phyloP scores from a whole-genome alignment of 2,888 invertebrate species.

The Folsomia manolachei region DNA sequence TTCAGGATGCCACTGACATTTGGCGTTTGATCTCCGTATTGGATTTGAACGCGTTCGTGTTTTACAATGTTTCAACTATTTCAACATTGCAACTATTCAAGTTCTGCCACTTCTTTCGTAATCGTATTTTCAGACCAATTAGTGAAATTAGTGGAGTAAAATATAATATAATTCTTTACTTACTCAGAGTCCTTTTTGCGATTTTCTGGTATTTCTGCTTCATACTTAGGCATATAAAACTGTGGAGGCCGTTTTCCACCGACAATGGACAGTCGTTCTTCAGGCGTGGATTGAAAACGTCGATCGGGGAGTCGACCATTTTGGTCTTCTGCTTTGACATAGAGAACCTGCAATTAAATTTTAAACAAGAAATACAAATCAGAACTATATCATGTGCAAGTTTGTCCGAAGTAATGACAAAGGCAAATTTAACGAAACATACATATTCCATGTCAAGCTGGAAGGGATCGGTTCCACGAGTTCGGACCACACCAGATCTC shows the following conservation, averaged over 20 bases:
- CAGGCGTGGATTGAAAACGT: slow-evolving; percentile 83
- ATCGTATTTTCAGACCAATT: too few species aligned
- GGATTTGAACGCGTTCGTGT: too few species aligned
- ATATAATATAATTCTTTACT: slow-evolving; percentile 54
- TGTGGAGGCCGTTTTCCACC: slow-evolving; percentile 98
- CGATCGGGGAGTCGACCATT: slow-evolving; percentile 89
- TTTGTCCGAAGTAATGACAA: too few species aligned
- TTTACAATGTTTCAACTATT: too few species aligned
- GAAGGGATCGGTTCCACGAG: slow-evolving; percentile 83
- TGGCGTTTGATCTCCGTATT: too few species aligned
- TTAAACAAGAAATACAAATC: too few species aligned
- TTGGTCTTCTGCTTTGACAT: slow-evolving; percentile 90
- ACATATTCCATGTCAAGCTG: slow-evolving; percentile 96
- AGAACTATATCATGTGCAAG: too few species aligned
- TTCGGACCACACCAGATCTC: slow-evolving; percentile 86
- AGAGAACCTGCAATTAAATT: too few species aligned
- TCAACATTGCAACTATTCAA: too few species aligned
- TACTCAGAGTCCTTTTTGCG: slow-evolving; percentile 96
- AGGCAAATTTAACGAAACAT: too few species aligned
- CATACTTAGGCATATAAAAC: slow-evolving; percentile 92
- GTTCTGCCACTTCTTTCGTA: too few species aligned
- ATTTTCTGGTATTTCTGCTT: slow-evolving; percentile 93
- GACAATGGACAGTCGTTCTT: slow-evolving; percentile 87
- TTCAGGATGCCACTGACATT: too few species aligned
- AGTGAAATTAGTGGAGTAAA: neutral